phyloP scores from a whole-genome alignment of 2,888 invertebrate genomes.

The Tuberolachnus salignus region DNA sequence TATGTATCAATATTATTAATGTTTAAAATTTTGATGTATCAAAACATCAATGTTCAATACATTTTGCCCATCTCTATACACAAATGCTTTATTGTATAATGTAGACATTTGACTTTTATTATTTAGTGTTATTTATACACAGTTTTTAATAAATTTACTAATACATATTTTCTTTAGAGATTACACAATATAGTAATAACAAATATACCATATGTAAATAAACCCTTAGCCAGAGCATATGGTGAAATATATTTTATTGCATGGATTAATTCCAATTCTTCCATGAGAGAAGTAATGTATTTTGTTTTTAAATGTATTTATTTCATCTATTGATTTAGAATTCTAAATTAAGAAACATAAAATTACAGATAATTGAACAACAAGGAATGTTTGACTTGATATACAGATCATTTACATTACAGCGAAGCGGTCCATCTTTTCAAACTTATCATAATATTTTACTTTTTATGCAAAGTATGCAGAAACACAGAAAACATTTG shows the following conservation, averaged over 20 bases:
- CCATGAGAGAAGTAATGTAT: conserved; percentile 33
- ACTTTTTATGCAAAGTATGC: conserved; percentile 58
- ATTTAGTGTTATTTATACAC: no score
- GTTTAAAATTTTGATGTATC: no score
- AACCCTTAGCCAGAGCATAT: conserved; percentile 57
- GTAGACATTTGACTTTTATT: no score
- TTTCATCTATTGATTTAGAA: neutral
- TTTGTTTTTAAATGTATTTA: conserved; percentile 1
- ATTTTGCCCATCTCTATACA: no score
- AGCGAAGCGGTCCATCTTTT: neutral
- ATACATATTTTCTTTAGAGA: conserved; percentile 47
- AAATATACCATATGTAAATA: conserved; percentile 56
- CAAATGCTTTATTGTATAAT: no score
- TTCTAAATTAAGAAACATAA: neutral
- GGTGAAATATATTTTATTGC: conserved; percentile 59
- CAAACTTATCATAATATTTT: conserved; percentile 57
- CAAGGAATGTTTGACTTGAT: conserved; percentile 51
- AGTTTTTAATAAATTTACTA: no score
- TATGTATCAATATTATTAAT: no score
- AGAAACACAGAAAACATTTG: conserved; percentile 58
- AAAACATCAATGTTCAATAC: no score
- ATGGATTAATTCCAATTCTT: conserved; percentile 58
- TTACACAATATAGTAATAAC: conserved; percentile 58
- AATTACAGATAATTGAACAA: conserved; percentile 44
- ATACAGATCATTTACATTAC: conserved; percentile 33